These are phyloP conservation scores for Hemicentrotus pulcherrimus DNA, from an alignment of 35 echinoderm and acorn worm species.

Conservation along the genomic window DNA sequence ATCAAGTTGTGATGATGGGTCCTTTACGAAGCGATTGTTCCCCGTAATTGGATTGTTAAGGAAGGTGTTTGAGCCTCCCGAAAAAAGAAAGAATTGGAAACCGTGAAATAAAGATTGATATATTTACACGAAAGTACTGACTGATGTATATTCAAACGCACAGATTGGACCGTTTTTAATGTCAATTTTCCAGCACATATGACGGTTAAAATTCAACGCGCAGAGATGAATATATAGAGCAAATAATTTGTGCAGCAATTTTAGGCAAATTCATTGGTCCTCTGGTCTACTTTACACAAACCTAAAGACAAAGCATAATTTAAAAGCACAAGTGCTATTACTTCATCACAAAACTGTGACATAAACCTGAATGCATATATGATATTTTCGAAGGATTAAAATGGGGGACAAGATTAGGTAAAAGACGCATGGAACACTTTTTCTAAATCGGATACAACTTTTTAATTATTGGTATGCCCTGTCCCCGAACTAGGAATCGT, in stretches of 20 bases:
- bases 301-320: too few relatives aligned
- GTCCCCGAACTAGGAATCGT: too few relatives aligned
- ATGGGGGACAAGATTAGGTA: too few relatives aligned
- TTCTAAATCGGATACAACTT: too few relatives aligned
- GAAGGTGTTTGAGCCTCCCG: not conserved
- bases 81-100: not conserved
- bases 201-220: not conserved
- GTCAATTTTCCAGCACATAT: not conserved
- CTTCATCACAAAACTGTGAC: too few relatives aligned
- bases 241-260: not conserved
- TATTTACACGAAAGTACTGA: not conserved
- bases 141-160: not conserved
- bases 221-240: not conserved
- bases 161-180: not conserved
- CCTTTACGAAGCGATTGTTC: not conserved
- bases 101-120: not conserved
- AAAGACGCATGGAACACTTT: too few relatives aligned
- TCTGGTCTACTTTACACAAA: too few relatives aligned
- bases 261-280: too few relatives aligned
- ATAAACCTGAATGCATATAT: too few relatives aligned
- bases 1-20: not conserved
- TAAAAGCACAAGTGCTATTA: too few relatives aligned
- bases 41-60: not conserved
- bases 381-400: too few relatives aligned
- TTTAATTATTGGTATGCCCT: too few relatives aligned